These are phyloP conservation scores for Chromoteleia sp. DNA, from an alignment of 2,888 invertebrate species.

Conservation along the genomic window DNA sequence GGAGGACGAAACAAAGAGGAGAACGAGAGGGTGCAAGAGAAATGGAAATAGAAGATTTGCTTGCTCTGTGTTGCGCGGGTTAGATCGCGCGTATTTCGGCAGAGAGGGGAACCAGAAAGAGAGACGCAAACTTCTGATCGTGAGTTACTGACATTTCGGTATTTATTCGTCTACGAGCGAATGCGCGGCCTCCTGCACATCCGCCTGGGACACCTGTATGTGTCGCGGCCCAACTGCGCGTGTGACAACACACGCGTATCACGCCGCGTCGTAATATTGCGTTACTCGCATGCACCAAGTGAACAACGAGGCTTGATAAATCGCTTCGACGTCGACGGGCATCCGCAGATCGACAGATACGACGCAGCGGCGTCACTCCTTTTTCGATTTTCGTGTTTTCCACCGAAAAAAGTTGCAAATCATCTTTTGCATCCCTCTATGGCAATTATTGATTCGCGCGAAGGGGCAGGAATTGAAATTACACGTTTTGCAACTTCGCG, in stretches of 20 bases:
- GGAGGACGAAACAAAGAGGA: slow-evolving; percentile 68
- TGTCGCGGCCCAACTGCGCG: slow-evolving; percentile 67
- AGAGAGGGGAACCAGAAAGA: slow-evolving; percentile 34
- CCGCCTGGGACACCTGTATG: slow-evolving; percentile 74
- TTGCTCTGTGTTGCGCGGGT: slow-evolving; percentile 77
- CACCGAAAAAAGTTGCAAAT: slow-evolving; percentile 67
- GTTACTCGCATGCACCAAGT: slow-evolving; percentile 67
- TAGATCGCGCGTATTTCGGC: slow-evolving; percentile 72
- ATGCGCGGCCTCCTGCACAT: slow-evolving; percentile 75
- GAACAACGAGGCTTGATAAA: slow-evolving; percentile 76
- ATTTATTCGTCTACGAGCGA: slow-evolving; percentile 81
- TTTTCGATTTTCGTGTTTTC: slow-evolving; percentile 68
- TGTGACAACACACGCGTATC: slow-evolving; percentile 64
- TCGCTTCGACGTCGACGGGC: slow-evolving; percentile 77
- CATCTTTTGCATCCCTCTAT: slow-evolving; percentile 67
- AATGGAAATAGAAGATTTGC: slow-evolving; percentile 68
- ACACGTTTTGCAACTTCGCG: slow-evolving; percentile 27
- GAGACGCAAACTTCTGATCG: slow-evolving; percentile 79
- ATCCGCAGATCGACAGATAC: slow-evolving; percentile 80
- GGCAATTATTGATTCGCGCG: slow-evolving; percentile 60
- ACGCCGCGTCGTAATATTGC: slow-evolving; percentile 67
- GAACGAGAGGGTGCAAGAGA: slow-evolving; percentile 68
- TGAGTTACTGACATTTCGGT: slow-evolving; percentile 83
- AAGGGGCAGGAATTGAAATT: slow-evolving; percentile 36
- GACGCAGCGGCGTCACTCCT: slow-evolving; percentile 67